Conservation (phyloP, 92 coral and sea anemone species). For the Paramuricea clavata region DNA sequence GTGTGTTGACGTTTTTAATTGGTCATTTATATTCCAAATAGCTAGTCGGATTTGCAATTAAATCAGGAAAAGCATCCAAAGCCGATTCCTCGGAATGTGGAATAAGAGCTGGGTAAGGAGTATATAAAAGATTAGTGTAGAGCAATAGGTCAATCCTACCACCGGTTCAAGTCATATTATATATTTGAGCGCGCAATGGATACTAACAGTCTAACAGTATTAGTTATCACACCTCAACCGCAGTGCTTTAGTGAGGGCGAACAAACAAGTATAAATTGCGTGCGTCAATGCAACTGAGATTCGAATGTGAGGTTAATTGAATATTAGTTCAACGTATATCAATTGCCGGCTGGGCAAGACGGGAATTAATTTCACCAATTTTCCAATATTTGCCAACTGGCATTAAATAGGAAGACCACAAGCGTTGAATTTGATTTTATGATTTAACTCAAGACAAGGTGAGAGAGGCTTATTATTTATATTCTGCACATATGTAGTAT, state of each 20-base stretch:
- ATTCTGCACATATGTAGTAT: too few species aligned
- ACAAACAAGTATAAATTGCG: not conserved
- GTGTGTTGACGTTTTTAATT: not conserved
- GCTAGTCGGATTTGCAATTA: slow-evolving; percentile 13
- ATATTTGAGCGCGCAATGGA: not conserved
- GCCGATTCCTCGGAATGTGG: not conserved
- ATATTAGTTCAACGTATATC: not conserved
- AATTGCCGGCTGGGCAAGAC: not conserved
- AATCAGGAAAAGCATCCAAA: not conserved
- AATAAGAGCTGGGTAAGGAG: not conserved
- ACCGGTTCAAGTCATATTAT: not conserved
- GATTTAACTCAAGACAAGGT: too few species aligned
- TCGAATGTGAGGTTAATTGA: not conserved
- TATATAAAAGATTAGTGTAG: not conserved
- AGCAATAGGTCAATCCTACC: not conserved
- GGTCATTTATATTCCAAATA: not conserved
- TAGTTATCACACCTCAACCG: not conserved
- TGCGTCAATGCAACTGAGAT: not conserved
- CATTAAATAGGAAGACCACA: too few species aligned
- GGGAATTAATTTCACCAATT: not conserved
- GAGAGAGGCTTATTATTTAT: too few species aligned
- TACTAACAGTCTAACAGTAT: not conserved
- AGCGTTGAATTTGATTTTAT: too few species aligned
- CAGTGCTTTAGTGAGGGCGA: slow-evolving; percentile 1
- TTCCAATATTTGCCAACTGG: not conserved